Conservation (phyloP, 2,888 invertebrate species). For the Rhodophaea formosa region DNA sequence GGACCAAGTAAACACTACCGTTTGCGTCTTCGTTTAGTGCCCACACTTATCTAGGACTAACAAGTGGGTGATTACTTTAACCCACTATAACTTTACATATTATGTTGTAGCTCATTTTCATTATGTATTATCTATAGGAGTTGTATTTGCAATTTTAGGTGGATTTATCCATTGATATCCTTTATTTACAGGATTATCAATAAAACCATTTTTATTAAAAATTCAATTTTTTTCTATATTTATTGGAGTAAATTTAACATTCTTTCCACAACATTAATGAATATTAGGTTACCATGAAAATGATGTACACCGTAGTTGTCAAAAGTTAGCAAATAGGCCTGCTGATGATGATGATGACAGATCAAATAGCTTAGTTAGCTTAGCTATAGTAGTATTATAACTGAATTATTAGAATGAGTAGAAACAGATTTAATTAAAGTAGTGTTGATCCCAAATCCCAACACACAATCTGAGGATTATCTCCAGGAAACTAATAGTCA, state of each 20-base stretch:
- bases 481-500: background rate
- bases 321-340: too few relatives aligned
- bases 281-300: too few relatives aligned
- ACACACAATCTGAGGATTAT: slow-evolving; percentile 2
- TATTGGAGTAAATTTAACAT: slow-evolving; percentile 89
- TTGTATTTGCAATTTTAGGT: slow-evolving; percentile 89
- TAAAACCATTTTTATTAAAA: slow-evolving; percentile 83
- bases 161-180: slow-evolving; percentile 87
- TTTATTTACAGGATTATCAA: too few relatives aligned
- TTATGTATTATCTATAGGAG: slow-evolving; percentile 90
- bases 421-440: background rate
- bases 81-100: too few relatives aligned
- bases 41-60: too few relatives aligned
- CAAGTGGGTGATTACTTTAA: too few relatives aligned
- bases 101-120: slow-evolving; percentile 92
- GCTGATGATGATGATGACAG: too few relatives aligned
- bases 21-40: too few relatives aligned
- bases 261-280: slow-evolving; percentile 92
- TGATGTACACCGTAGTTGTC: too few relatives aligned
- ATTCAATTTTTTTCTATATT: slow-evolving; percentile 87
- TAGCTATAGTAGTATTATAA: too few relatives aligned
- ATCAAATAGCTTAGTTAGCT: too few relatives aligned
- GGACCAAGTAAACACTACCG: too few relatives aligned
- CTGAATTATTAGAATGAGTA: background rate
- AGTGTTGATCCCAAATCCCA: background rate